These are phyloP conservation scores for Pardosa pseudoannulata DNA, from an alignment of 2,888 invertebrate genomes.

Conservation along the genomic window DNA sequence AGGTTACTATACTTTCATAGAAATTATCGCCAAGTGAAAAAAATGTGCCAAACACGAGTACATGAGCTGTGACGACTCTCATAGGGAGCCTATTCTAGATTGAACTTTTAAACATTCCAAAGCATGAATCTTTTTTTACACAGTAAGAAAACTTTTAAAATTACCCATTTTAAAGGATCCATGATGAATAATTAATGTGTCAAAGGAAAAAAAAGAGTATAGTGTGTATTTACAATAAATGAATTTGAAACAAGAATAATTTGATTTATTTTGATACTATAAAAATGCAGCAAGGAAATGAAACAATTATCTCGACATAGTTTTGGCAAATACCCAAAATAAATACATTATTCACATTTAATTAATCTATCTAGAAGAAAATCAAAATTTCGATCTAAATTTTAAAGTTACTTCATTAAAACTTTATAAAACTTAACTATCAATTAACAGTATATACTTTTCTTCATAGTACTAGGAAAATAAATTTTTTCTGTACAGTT, in stretches of 20 bases:
- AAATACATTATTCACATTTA: slow-evolving; percentile 5
- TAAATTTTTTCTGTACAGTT: slow-evolving; percentile 36
- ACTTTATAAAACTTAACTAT: slow-evolving; percentile 56
- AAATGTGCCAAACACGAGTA: too few species aligned
- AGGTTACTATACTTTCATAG: too few species aligned
- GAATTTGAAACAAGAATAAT: slow-evolving; percentile 8
- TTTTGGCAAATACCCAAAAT: slow-evolving; percentile 3
- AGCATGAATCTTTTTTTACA: too few species aligned
- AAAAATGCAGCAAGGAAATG: neutral
- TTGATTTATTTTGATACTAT: slow-evolving; percentile 15
- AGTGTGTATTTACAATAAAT: neutral
- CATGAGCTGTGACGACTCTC: too few species aligned
- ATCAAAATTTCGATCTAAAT: neutral
- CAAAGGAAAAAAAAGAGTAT: too few species aligned
- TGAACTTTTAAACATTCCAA: too few species aligned
- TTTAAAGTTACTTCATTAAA: slow-evolving; percentile 18
- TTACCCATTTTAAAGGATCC: too few species aligned
- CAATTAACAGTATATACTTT: slow-evolving; percentile 49
- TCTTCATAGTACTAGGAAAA: slow-evolving; percentile 55
- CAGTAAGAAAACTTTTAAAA: too few species aligned
- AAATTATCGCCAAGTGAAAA: too few species aligned
- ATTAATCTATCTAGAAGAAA: neutral
- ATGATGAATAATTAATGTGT: too few species aligned
- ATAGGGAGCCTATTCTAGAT: too few species aligned
- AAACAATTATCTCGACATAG: neutral